Base-by-base conservation (phyloP, 2,888 invertebrate genomes). In the Polyommatus iphigenia region DNA sequence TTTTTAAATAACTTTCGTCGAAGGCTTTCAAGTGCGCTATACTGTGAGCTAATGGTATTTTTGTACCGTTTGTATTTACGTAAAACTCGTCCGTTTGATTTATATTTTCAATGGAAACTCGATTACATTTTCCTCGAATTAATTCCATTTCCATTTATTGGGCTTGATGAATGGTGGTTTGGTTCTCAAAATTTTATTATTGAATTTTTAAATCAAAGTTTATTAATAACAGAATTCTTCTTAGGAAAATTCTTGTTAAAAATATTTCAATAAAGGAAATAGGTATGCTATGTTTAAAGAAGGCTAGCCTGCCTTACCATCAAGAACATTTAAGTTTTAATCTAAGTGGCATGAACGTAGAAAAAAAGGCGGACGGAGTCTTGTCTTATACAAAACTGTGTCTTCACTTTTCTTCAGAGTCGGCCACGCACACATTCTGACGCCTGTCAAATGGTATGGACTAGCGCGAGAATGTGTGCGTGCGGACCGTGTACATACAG, bases 31-130 rank as follows among this genome's bases (percentile, higher is more conserved):
- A 18, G 54, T 54, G 13, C 18, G 54, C 5, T 54, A 18, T 54
- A 54, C 54, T 54, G 54, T 54, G 13, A 15, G 54, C 15, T 54
- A 54, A 54, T 54, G 54, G 18, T 54, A 54, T 50, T 50, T 50
- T 50, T 5, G 50, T 13, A 4, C 15, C 50, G 15, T 50, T 15
- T 15, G 10, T 15, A 50, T 54, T 54, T 4, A 54, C 54, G 54
- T 54, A 15, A 54, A 54, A 54, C 54, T 4, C 50, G 15, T 50
- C 50, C 54, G 54, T 54, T 54, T 54, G 54, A 54, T 50, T 62
- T 62, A 62, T 62, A 62, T 24, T 62, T 62, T 62, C 62, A 24
- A 62, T 62, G 62, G 59, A 62, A 62, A 20, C 24, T 62, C 62
- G 62, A 62, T 62, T 62, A 62, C 24, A 24, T 62, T 62, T 62